A percentile compares a stretch with the other conserved stretches of the same genome.
Evolutionary conservation across 2,113 vertebrate genomes (phyloP).

Genomic region (Engraulis encrasicolus): DNA sequence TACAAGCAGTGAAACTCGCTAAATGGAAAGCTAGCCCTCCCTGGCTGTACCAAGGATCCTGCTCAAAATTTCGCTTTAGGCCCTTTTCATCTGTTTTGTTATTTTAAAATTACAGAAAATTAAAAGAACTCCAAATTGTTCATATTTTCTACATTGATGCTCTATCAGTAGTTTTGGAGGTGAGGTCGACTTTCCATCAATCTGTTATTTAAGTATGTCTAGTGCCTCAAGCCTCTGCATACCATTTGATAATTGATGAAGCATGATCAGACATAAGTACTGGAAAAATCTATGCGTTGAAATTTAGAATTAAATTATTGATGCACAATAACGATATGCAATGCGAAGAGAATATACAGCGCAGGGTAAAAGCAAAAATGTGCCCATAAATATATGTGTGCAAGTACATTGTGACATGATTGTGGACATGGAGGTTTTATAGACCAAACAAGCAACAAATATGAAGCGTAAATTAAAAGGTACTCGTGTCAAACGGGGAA

Average conservation of each 20-base stretch:
- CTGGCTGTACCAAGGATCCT: no score
- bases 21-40: no score
- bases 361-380: background rate
- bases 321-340: background rate
- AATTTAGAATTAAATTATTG: background rate
- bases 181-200: background rate
- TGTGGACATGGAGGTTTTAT: background rate
- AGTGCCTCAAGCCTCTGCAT: background rate
- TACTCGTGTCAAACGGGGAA: background rate
- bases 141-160: no score
- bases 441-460: background rate
- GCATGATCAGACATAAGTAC: background rate
- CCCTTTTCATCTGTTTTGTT: no score
- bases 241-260: background rate
- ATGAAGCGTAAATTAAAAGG: background rate
- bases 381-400: background rate
- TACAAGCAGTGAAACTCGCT: no score
- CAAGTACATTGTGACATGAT: background rate
- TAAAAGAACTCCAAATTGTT: no score
- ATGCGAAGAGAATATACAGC: background rate
- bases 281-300: background rate
- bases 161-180: background rate
- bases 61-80: no score
- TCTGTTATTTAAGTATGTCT: background rate
- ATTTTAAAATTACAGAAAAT: no score